Evolutionary conservation across 37 sponge, comb jelly and placozoan species (phyloP), one percentile per base, ranked within the genome.

Genomic region (Theonella swinhoei): DNA sequence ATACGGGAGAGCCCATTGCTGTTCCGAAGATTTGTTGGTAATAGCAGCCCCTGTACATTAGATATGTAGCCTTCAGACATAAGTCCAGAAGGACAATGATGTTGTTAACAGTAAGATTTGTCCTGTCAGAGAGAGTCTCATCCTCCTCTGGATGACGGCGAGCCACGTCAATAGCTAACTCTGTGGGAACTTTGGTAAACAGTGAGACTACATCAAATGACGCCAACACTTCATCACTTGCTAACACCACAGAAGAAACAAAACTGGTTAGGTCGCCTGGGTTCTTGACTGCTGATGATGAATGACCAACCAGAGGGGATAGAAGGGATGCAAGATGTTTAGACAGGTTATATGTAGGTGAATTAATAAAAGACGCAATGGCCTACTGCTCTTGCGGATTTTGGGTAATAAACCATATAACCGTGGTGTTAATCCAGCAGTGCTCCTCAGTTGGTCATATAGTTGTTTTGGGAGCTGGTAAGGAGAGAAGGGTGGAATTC

Each of bases 1-100:
- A 70, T 3, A 70, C 72, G 4, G 72, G 72, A 7, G 72, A 70
- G 1, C 72, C 72, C 72, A 70, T 70, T 3, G 72, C 72, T 30
- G 72, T 70, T 2, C 72, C 72, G 31, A 70, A 70, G 36, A 34
- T 70, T 34, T 70, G 72, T 70, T 70, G 36, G 30, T 14, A 70
- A 34, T 9, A 70, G 72, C 1, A 32, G 7, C 72, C 72, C 31
- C 8, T 30, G 33, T 38, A 70, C n/a, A n/a, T n/a, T n/a, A n/a
- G n/a, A n/a, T n/a, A n/a, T n/a, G n/a, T n/a, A n/a, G n/a, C n/a
- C n/a, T n/a, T n/a, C n/a, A n/a, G n/a, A n/a, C n/a, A n/a, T n/a
- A n/a, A n/a, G n/a, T n/a, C n/a, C n/a, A n/a, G n/a, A n/a, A n/a
- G n/a, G n/a, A n/a, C n/a, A n/a, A n/a, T n/a, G n/a, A n/a, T n/a